Conservation (phyloP, 2,113 vertebrate genomes). For the Vicugna pacos region DNA sequence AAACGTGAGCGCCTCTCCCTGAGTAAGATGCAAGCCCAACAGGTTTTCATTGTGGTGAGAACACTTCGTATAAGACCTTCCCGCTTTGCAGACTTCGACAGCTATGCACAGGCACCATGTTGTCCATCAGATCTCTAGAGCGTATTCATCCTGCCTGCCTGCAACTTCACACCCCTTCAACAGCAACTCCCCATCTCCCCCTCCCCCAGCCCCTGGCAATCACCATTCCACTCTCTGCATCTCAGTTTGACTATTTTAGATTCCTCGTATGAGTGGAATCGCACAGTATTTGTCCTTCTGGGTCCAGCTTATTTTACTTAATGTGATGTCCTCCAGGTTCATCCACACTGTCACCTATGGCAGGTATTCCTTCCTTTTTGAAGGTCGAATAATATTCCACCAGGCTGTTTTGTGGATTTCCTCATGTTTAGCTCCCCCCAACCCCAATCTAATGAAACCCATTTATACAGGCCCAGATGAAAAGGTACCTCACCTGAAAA, state of each 20-base stretch:
- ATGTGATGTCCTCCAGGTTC: neutral
- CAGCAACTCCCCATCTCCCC: neutral
- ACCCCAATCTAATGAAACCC: neutral
- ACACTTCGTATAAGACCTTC: neutral
- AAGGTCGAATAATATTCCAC: neutral
- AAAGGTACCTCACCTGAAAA: neutral
- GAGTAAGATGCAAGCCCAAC: neutral
- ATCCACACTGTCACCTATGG: neutral
- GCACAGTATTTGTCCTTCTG: neutral
- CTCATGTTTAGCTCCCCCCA: neutral
- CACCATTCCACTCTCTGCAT: neutral
- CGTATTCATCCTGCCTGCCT: neutral
- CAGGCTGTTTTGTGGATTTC: neutral
- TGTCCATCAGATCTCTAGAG: neutral
- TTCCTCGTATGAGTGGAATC: neutral
- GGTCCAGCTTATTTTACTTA: neutral
- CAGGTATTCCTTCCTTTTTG: neutral
- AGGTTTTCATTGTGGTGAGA: neutral
- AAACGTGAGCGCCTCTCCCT: neutral
- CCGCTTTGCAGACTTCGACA: neutral
- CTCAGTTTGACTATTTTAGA: neutral
- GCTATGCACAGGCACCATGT: neutral
- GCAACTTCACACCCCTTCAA: neutral
- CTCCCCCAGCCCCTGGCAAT: neutral
- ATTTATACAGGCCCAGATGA: neutral